phyloP scores from a whole-genome alignment of 2,797 vertebrate species.

The Melanotaenia maccullochi region DNA sequence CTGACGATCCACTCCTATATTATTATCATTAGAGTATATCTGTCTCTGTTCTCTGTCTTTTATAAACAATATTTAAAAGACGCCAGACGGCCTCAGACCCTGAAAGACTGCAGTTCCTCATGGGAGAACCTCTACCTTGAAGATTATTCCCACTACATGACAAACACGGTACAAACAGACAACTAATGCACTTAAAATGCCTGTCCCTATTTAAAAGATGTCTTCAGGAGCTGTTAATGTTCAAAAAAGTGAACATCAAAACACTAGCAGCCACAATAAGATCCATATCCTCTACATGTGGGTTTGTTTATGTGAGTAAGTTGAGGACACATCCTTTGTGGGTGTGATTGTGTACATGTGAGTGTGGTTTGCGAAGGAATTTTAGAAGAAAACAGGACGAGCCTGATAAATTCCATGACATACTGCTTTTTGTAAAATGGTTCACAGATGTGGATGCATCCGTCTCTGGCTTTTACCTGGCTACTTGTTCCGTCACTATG shows the following conservation, averaged over 20 bases:
- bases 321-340: conserved; percentile 27
- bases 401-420: conserved; percentile 77
- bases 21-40: neutral
- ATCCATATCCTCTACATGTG: conserved; percentile 13
- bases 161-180: neutral
- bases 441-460: conserved; percentile 83
- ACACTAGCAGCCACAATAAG: conserved; percentile 11
- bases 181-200: neutral
- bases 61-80: neutral
- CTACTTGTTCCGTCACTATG: neutral
- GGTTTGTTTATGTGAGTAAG: conserved; percentile 16
- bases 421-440: conserved; percentile 78
- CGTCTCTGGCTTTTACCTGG: conserved; percentile 42
- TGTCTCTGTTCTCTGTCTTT: conserved; percentile 5
- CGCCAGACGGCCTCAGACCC: neutral
- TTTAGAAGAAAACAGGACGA: conserved; percentile 36
- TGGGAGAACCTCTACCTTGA: neutral
- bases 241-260: conserved; percentile 23
- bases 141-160: neutral
- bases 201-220: conserved; percentile 14
- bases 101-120: neutral
- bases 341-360: conserved; percentile 27
- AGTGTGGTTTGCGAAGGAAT: conserved; percentile 21
- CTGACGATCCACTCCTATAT: conserved; percentile 1
- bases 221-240: conserved; percentile 5